Conservation (phyloP, 37 sponge, comb jelly and placozoan genomes). For the Amphimedon queenslandica region DNA sequence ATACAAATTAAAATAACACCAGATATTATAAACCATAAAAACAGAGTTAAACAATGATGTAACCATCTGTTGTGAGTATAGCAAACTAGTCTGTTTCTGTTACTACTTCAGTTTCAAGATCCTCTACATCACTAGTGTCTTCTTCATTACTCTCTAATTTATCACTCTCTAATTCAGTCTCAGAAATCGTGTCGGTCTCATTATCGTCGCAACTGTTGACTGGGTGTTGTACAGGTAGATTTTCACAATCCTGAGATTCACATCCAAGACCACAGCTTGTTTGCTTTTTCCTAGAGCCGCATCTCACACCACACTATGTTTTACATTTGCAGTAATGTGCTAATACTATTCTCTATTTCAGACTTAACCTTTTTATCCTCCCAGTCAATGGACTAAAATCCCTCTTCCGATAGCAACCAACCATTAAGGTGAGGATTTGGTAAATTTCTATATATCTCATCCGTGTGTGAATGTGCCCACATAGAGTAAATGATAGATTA, state of each 20-base stretch:
- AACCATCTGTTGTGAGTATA: no score
- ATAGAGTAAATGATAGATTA: not conserved
- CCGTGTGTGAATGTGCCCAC: not conserved
- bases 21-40: no score
- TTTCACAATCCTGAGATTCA: conserved; percentile 15
- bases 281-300: conserved; percentile 13
- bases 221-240: no score
- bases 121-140: no score
- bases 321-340: no score
- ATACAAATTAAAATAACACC: not conserved
- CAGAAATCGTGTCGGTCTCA: no score
- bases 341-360: not conserved
- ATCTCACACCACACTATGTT: not conserved
- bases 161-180: not conserved
- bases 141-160: no score
- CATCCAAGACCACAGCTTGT: conserved; percentile 18
- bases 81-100: conserved; percentile 7
- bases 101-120: no score
- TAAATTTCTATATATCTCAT: not conserved
- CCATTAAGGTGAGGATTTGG: conserved; percentile 5
- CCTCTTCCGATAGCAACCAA: not conserved
- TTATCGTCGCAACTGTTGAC: not conserved
- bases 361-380: not conserved
- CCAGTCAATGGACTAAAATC: conserved; percentile 9
- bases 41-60: no score